phyloP scores from a whole-genome alignment of 1,140 invertebrate species.

The Trypoxylus dichotomus region DNA sequence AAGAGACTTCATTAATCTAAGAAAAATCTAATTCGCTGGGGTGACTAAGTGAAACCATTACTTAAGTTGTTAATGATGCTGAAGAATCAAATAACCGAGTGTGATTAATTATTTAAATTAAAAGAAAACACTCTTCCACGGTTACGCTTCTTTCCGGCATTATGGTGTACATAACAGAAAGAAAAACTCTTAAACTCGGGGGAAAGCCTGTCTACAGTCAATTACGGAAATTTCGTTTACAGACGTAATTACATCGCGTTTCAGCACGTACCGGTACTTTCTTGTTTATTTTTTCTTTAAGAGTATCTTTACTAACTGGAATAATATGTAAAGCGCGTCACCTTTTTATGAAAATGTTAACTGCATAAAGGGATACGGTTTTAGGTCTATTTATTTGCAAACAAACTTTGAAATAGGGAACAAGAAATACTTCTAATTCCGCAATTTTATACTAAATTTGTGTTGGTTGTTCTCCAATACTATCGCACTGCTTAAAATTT shows the following conservation, averaged over 20 bases:
- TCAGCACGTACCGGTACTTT: not conserved
- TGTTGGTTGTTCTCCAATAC: too few species aligned
- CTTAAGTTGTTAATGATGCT: conserved; percentile 25
- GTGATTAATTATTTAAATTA: conserved; percentile 31
- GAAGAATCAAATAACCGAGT: conserved; percentile 29
- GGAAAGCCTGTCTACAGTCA: not conserved
- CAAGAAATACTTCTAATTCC: too few species aligned
- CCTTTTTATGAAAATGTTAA: too few species aligned
- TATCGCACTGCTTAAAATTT: too few species aligned
- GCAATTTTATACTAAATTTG: too few species aligned
- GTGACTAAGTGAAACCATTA: conserved; percentile 24
- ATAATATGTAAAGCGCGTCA: too few species aligned
- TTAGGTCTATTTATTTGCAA: too few species aligned
- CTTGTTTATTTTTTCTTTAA: not conserved
- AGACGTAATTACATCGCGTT: not conserved
- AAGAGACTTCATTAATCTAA: conserved; percentile 17
- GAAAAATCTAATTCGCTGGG: conserved; percentile 23
- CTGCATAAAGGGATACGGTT: too few species aligned
- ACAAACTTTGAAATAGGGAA: too few species aligned
- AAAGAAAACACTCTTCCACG: conserved; percentile 11
- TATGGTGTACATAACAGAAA: not conserved
- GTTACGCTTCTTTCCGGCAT: not conserved
- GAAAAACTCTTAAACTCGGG: not conserved
- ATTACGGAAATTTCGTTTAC: not conserved
- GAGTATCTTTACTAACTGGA: not conserved